Base-by-base conservation (phyloP, 2,888 invertebrate genomes). In the Synanthedon myopaeformis region DNA sequence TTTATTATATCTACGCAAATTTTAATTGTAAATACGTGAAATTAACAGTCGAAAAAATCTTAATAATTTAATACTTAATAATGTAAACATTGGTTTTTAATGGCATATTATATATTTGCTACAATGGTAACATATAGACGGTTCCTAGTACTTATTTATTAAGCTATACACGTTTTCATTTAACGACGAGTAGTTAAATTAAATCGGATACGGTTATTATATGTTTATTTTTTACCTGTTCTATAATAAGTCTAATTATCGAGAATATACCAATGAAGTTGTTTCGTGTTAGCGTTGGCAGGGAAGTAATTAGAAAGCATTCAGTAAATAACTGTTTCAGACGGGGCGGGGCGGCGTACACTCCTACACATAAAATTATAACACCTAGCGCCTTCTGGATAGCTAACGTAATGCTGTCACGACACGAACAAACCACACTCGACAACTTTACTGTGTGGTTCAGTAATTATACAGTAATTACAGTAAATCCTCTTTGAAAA, bases 241-340 rank as follows among this genome's bases (percentile, higher is more conserved):
- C 10, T 35, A 35, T 35, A 35, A 10, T 35, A 6, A 35, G 35
- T 14, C 14, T 13, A 45, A 45, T 45, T 45, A 49, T 19, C 23
- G 23, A n/a, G 49, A 19, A 14, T 49, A 52, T 48, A 51, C 51
- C 65, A 60, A 72, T 72, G 63, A 67, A 73, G 63, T 74, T 67
- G 63, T 74, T 67, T 68, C 70, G 70, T 76, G 75, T 75, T 73
- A 70, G 69, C 64, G 64, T 65, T 69, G 61, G 61, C 58, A 59
- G 71, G 68, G 66, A 74, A 76, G 75, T 82, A 82, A 81, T 82
- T 79, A 82, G 67, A 75, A 66, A 67, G 66, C 65, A 61, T 67
- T 63, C 62, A 59, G 68, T 72, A 74, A 75, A 76, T 70, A 73
- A 63, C 64, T 62, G 57, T 57, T 61, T 58, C 65, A 70, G 71